Evolutionary conservation across 1,140 invertebrate species (phyloP).

Genomic region (Ectropis grisescens): DNA sequence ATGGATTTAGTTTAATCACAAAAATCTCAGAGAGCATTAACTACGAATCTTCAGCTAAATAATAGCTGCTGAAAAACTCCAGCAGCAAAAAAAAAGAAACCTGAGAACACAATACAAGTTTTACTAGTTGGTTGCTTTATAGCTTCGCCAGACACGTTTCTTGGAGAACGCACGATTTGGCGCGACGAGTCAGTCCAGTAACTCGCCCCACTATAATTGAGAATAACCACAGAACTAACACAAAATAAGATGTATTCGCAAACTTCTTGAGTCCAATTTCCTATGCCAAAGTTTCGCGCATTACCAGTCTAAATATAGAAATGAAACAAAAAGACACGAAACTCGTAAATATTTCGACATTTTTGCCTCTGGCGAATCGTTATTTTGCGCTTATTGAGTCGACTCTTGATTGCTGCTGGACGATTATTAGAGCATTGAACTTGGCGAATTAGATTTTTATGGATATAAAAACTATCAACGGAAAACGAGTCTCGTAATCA

Average conservation of each 20-base stretch:
- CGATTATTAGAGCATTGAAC: constrained; percentile 46
- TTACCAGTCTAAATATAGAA: constrained; percentile 25
- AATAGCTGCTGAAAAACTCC: no score
- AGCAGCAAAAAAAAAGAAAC: constrained; percentile 21
- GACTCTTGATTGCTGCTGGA: constrained; percentile 31
- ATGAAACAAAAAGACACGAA: constrained; percentile 30
- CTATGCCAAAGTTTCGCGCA: constrained; percentile 19
- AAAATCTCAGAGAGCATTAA: no score
- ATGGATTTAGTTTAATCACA: no score
- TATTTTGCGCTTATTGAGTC: constrained; percentile 45
- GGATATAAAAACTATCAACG: not conserved
- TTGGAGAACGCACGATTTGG: constrained; percentile 36
- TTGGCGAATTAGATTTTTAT: constrained; percentile 21
- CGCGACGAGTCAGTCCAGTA: constrained; percentile 14
- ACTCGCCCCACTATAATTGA: constrained; percentile 14
- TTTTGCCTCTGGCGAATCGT: constrained; percentile 33
- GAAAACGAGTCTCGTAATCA: no score
- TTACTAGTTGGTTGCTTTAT: constrained; percentile 47
- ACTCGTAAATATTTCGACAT: constrained; percentile 53
- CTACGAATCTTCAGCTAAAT: no score
- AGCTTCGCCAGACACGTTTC: constrained; percentile 38
- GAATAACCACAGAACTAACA: constrained; percentile 21
- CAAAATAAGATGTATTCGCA: constrained; percentile 26
- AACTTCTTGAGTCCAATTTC: constrained; percentile 29
- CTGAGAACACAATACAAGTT: constrained; percentile 34